These are phyloP conservation scores for Engraulis encrasicolus DNA, from an alignment of 2,113 vertebrate species.

Conservation along the genomic window DNA sequence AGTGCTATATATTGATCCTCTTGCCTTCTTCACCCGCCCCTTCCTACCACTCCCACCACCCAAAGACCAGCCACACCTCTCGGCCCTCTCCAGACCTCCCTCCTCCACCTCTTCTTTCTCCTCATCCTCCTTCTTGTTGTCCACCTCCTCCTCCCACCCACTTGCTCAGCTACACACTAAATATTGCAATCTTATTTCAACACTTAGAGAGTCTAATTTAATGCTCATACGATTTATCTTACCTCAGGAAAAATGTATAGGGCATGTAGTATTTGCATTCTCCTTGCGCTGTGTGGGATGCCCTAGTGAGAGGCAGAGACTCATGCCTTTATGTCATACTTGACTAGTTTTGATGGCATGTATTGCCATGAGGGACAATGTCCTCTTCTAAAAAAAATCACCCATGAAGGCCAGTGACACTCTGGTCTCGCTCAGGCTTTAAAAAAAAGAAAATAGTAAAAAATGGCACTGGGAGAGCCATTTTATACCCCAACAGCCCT, in stretches of 20 bases:
- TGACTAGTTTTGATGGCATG: background rate
- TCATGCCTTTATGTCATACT: background rate
- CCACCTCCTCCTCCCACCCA: background rate
- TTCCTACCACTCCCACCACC: background rate
- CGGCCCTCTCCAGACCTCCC: too few relatives aligned
- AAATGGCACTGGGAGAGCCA: background rate
- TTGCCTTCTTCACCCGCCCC: background rate
- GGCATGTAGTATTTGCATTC: too few relatives aligned
- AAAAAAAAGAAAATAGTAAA: background rate
- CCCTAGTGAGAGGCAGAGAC: background rate
- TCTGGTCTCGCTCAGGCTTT: background rate
- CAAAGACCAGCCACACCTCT: too few relatives aligned
- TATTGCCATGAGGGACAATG: background rate
- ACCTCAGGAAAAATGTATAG: too few relatives aligned
- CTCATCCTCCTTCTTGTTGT: too few relatives aligned
- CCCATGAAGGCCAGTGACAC: background rate
- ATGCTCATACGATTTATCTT: too few relatives aligned
- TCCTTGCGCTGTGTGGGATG: background rate
- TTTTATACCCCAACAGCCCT: background rate
- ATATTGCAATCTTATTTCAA: too few relatives aligned
- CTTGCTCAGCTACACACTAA: too few relatives aligned
- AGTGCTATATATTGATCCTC: background rate
- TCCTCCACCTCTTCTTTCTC: too few relatives aligned
- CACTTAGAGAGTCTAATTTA: too few relatives aligned
- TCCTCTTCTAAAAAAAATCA: conserved; percentile 8